phyloP scores from a whole-genome alignment of 2,113 vertebrate genomes.

The Sinocyclocheilus anophthalmus region DNA sequence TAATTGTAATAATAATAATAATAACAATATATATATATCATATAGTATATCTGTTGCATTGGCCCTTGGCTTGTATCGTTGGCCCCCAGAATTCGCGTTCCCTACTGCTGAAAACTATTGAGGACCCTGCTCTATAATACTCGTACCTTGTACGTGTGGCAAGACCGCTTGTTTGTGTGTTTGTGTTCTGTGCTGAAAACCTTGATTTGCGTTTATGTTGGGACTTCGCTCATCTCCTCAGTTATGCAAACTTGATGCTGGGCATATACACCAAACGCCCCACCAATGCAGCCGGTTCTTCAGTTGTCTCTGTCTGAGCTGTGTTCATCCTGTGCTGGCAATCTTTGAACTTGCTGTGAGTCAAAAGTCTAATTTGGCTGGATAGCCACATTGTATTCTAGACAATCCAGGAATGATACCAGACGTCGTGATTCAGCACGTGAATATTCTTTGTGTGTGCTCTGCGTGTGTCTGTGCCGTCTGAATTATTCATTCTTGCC shows the following conservation, averaged over 20 bases:
- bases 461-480: slow-evolving; percentile 14
- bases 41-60: too few species aligned
- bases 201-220: slow-evolving; percentile 26
- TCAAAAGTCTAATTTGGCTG: slow-evolving; percentile 24
- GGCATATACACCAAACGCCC: slow-evolving; percentile 43
- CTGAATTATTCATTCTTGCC: neutral
- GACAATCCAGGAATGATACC: slow-evolving; percentile 46
- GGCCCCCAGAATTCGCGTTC: too few species aligned
- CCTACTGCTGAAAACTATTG: too few species aligned
- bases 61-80: too few species aligned
- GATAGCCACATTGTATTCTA: neutral
- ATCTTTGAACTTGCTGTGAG: slow-evolving; percentile 11
- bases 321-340: slow-evolving; percentile 45
- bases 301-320: slow-evolving; percentile 27
- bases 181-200: slow-evolving; percentile 19
- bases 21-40: too few species aligned
- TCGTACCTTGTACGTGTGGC: too few species aligned
- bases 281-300: slow-evolving; percentile 28
- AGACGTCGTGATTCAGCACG: slow-evolving; percentile 18
- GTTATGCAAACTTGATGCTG: slow-evolving; percentile 55
- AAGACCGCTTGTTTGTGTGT: neutral
- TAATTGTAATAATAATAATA: too few species aligned
- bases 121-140: neutral
- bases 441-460: neutral
- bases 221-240: slow-evolving; percentile 61